These are phyloP conservation scores for Rissa tridactyla DNA, from an alignment of 2,113 vertebrate genomes.

Conservation along the genomic window DNA sequence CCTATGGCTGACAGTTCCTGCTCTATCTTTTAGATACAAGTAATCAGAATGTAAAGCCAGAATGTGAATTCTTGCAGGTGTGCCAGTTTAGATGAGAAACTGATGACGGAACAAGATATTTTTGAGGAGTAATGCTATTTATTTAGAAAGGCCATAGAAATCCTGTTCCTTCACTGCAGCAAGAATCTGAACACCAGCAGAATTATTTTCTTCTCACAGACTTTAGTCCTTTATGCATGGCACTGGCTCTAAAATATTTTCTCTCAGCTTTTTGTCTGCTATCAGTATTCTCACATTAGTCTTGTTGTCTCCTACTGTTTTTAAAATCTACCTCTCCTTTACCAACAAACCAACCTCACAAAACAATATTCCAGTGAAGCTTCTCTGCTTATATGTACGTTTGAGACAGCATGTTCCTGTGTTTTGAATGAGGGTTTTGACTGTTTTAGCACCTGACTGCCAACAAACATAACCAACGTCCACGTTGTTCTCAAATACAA, in stretches of 20 bases:
- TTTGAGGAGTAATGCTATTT: background rate
- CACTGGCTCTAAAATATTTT: background rate
- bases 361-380: background rate
- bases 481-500: background rate
- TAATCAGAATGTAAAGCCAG: background rate
- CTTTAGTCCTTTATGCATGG: background rate
- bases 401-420: background rate
- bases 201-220: background rate
- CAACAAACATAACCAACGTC: background rate
- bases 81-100: background rate
- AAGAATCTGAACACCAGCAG: background rate
- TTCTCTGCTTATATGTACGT: background rate
- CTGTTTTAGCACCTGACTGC: background rate
- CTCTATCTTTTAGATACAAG: background rate
- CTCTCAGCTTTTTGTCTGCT: background rate
- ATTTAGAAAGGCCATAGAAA: background rate
- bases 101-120: background rate
- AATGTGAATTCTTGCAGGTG: background rate
- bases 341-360: background rate
- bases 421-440: background rate
- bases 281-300: background rate
- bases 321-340: background rate
- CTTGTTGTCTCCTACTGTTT: background rate
- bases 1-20: background rate
- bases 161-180: background rate